phyloP scores from a whole-genome alignment of 2,888 invertebrate genomes.

The Tenthredo notha region DNA sequence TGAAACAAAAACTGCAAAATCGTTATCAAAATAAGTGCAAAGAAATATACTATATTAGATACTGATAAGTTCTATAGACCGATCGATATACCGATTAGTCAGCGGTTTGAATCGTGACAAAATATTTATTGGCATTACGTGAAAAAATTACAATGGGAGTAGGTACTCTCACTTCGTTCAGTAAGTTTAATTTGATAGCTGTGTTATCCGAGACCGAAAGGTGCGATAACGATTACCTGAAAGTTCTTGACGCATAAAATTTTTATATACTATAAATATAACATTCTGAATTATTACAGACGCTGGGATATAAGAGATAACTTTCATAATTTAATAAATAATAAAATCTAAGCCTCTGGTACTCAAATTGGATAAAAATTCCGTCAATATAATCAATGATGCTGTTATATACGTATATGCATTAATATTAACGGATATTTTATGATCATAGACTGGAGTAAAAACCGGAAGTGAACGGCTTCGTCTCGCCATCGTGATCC shows the following conservation, averaged over 20 bases:
- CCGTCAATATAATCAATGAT: neutral
- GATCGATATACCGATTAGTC: neutral
- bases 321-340: neutral
- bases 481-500: conserved; percentile 25
- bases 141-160: neutral
- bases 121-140: neutral
- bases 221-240: neutral
- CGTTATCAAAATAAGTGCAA: neutral
- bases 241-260: neutral
- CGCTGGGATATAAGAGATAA: neutral
- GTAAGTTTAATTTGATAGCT: neutral
- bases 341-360: neutral
- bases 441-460: neutral
- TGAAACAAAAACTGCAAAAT: neutral
- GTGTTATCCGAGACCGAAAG: conserved; percentile 5
- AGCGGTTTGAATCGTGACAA: neutral
- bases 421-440: neutral
- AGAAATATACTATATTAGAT: neutral
- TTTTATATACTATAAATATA: neutral
- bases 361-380: neutral
- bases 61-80: neutral
- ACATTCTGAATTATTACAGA: neutral
- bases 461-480: conserved; percentile 49
- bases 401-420: neutral
- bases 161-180: neutral